phyloP scores from a whole-genome alignment of 2,113 vertebrate species.

The Budorcas taxicolor region DNA sequence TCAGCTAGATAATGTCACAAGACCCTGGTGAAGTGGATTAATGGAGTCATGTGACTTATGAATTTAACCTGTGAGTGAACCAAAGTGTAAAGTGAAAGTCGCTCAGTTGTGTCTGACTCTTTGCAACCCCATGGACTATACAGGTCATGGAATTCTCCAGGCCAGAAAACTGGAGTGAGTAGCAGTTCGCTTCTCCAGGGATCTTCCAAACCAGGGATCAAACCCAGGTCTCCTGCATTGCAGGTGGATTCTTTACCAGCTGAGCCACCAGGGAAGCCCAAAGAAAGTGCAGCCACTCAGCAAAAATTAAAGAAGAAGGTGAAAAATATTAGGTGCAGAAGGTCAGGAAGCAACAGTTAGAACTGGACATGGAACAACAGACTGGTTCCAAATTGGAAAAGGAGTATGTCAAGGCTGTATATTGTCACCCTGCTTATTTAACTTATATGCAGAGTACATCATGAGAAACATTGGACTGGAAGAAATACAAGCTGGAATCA shows the following conservation, averaged over 20 bases:
- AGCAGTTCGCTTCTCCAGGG: background rate
- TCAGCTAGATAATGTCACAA: background rate
- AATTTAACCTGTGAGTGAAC: background rate
- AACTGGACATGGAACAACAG: too few relatives aligned
- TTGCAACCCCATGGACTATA: background rate
- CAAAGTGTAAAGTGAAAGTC: background rate
- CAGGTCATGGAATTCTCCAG: background rate
- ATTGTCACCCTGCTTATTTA: too few relatives aligned
- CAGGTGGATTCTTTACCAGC: background rate
- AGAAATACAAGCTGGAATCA: too few relatives aligned
- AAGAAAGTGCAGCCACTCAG: background rate
- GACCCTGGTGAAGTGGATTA: background rate
- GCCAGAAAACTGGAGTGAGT: background rate
- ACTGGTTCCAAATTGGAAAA: too few relatives aligned
- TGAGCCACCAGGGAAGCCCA: background rate
- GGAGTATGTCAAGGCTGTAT: too few relatives aligned
- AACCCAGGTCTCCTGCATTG: background rate
- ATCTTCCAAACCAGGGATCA: background rate
- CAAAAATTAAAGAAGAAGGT: background rate
- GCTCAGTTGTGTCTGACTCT: background rate
- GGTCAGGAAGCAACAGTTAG: too few relatives aligned
- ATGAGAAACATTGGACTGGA: too few relatives aligned
- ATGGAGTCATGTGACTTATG: accelerated
- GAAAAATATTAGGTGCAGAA: background rate
- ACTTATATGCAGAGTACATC: too few relatives aligned